These are phyloP conservation scores for Ancistrus triradiatus DNA, from an alignment of 2,113 vertebrate genomes.

Conservation along the genomic window DNA sequence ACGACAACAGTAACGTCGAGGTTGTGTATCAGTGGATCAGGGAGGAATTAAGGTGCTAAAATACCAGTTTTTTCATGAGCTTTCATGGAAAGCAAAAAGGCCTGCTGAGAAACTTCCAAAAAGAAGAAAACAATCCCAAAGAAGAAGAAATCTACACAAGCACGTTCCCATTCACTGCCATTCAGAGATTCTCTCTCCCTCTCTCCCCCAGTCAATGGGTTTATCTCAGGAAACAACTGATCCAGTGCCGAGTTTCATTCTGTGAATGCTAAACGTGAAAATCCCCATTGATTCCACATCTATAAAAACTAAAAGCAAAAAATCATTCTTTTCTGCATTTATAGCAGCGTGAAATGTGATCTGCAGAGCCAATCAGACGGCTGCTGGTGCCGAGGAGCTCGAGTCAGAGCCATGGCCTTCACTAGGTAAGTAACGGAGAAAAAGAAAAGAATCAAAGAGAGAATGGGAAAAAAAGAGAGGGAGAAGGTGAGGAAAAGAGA, in stretches of 20 bases:
- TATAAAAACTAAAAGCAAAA: constrained; percentile 24
- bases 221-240: constrained; percentile 36
- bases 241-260: constrained; percentile 25
- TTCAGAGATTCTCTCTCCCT: constrained; percentile 28
- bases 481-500: too few species aligned
- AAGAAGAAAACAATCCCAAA: constrained; percentile 43
- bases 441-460: not conserved
- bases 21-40: not conserved
- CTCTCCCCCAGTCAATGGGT: constrained; percentile 5
- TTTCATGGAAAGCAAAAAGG: constrained; percentile 32
- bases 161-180: constrained; percentile 17
- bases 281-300: constrained; percentile 20
- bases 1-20: not conserved
- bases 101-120: constrained; percentile 45
- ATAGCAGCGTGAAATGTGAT: constrained; percentile 32
- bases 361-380: constrained; percentile 12
- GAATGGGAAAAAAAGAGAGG: not conserved
- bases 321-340: constrained; percentile 26
- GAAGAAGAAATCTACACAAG: constrained; percentile 43
- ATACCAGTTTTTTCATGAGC: constrained; percentile 41
- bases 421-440: not conserved
- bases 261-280: constrained; percentile 28
- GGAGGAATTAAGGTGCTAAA: constrained; percentile 23
- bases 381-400: constrained; percentile 16
- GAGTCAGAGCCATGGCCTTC: constrained; percentile 19